Base-by-base conservation (phyloP, 2,113 vertebrate genomes). In the Hoplias malabaricus region DNA sequence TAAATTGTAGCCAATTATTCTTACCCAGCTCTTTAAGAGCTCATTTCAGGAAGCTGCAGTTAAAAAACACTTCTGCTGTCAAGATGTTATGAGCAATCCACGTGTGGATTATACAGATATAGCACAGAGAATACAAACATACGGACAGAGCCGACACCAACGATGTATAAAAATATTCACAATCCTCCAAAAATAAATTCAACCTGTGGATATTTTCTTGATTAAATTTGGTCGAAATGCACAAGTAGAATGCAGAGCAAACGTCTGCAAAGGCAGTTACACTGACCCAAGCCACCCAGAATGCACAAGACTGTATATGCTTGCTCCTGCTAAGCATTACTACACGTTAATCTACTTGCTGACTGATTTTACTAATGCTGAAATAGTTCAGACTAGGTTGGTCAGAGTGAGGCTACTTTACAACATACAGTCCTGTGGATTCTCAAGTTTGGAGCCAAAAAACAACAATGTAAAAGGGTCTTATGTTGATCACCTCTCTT, bases 151-250 rank as follows among this genome's bases (percentile, higher is more conserved):
- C 9, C 80, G 63, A 76, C 72, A 84, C 69, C 75, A 57, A 33
- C 43, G 36, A 50, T 77, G 80, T 79, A 81, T 91, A 90, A 81
- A 92, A 92, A 92, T 90, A 92, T 84, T 89, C 71, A 89, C 56
- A 84, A 67, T 78, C 75, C 73, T 86, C 84, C 86, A 82, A 88
- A 91, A 90, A 91, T 85, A 84, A 86, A 40, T 43, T 73, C 57
- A 75, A 81, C 57, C 48, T 77, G 42, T 69, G 46, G 23, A 21
- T 53, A 25, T 74, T 83, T 86, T 29, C 79, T 42, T n/a, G 73
- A 82, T 79, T 85, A 86, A 80, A 89, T 81, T 84, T 85, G 31
- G 53, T 87, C 71, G 65, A 33, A 40, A 74, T 21, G 42, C 63
- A 82, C 56, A 31, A 34, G 25, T 68, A 57, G 74, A 59, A 56